Percentiles rank a stretch among this genome's conserved stretches.
phyloP scores from a whole-genome alignment of 2,888 invertebrate species.

The Cactoblastis cactorum region DNA sequence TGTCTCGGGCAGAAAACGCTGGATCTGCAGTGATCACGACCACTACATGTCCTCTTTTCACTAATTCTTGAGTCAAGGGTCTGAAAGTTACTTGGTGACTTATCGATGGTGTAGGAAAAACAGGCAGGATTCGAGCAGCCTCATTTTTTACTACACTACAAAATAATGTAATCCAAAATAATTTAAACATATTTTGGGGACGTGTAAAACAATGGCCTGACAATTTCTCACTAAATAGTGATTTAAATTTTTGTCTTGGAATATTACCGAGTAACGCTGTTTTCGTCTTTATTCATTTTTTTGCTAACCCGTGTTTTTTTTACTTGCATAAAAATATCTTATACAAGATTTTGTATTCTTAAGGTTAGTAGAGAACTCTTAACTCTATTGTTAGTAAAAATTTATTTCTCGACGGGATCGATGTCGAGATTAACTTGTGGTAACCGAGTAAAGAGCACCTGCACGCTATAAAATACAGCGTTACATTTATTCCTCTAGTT shows the following conservation, averaged over 20 bases:
- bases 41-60: constrained; percentile 46
- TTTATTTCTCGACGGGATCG: no score
- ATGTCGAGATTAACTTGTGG: no score
- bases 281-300: neutral
- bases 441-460: no score
- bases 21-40: constrained; percentile 44
- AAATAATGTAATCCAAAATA: neutral
- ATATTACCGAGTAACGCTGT: no score
- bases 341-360: no score
- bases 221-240: neutral
- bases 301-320: no score
- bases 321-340: no score
- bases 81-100: constrained; percentile 10
- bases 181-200: neutral
- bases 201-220: neutral
- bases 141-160: constrained; percentile 2
- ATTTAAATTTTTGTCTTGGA: no score
- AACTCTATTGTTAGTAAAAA: no score
- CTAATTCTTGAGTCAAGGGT: constrained; percentile 4
- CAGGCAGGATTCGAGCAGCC: neutral
- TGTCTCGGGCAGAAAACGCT: constrained; percentile 22
- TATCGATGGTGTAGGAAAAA: constrained; percentile 8
- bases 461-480: no score
- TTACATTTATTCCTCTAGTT: no score
- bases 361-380: no score